Conservation (phyloP, 37 sponge, comb jelly and placozoan species). For the Ianthella basta region DNA sequence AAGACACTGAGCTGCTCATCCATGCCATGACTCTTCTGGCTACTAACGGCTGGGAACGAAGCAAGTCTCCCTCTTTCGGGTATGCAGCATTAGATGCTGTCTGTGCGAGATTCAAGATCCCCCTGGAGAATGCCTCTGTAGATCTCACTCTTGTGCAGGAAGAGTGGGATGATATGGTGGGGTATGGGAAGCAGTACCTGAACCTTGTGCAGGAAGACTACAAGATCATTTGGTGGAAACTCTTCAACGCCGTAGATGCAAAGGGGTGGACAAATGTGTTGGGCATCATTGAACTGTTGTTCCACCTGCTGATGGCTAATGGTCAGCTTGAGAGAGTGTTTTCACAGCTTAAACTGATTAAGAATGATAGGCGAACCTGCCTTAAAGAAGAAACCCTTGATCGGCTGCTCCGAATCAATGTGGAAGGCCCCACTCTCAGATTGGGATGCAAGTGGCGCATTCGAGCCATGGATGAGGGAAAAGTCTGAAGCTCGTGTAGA, state of each 20-base stretch:
- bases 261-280: constrained; percentile 59
- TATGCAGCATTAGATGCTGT: constrained; percentile 48
- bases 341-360: constrained; percentile 66
- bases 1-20: constrained; percentile 50
- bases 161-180: constrained; percentile 78
- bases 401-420: constrained; percentile 50
- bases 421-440: constrained; percentile 55
- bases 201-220: constrained; percentile 54
- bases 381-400: constrained; percentile 58
- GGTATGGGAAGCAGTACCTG: constrained; percentile 65
- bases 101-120: constrained; percentile 30
- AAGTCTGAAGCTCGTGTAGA: no score
- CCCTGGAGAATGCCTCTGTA: constrained; percentile 47
- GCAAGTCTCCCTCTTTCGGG: constrained; percentile 42
- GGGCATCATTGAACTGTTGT: constrained; percentile 57
- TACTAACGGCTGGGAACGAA: constrained; percentile 74
- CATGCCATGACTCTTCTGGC: constrained; percentile 57
- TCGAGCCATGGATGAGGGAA: constrained; percentile 60
- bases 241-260: constrained; percentile 52
- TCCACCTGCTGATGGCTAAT: constrained; percentile 68
- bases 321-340: constrained; percentile 60
- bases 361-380: constrained; percentile 13
- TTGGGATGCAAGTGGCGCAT: constrained; percentile 64
- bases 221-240: constrained; percentile 64
- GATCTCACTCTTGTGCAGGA: constrained; percentile 37